Evolutionary conservation across 1,140 invertebrate genomes (phyloP).

Genomic region (Condylostylus longicornis): DNA sequence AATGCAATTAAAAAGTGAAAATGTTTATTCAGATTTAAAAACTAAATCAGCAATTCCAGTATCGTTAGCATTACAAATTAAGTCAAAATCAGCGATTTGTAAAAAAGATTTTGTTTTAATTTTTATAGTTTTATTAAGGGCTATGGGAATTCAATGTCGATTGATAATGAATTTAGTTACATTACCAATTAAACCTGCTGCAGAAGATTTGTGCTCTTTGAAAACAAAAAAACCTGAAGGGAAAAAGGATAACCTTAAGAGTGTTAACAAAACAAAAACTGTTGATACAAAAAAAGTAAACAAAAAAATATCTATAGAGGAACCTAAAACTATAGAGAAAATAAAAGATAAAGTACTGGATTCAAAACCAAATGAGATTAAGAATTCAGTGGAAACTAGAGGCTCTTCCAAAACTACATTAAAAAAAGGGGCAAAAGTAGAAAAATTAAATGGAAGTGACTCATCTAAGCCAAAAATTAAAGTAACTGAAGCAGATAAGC

Average conservation of each 20-base stretch:
- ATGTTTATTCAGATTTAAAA: conserved; percentile 22
- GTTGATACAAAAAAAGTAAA: too few relatives aligned
- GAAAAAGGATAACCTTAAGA: conserved; percentile 14
- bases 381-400: too few relatives aligned
- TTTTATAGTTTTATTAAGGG: conserved; percentile 58
- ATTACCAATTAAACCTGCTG: conserved; percentile 43
- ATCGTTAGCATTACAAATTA: conserved; percentile 42
- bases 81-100: conserved; percentile 42
- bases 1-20: conserved; percentile 38
- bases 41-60: conserved; percentile 30
- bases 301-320: too few relatives aligned
- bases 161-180: conserved; percentile 54
- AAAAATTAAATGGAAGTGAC: too few relatives aligned
- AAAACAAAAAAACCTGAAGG: conserved; percentile 33
- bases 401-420: too few relatives aligned
- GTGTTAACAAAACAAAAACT: too few relatives aligned
- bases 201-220: conserved; percentile 41
- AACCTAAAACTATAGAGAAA: too few relatives aligned
- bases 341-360: too few relatives aligned
- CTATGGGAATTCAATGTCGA: conserved; percentile 63
- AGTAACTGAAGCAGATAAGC: too few relatives aligned
- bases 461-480: too few relatives aligned
- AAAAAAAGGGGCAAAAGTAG: too few relatives aligned
- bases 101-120: conserved; percentile 56
- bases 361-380: too few relatives aligned